Percentiles rank a stretch among this genome's conserved stretches.
phyloP scores from a whole-genome alignment of 1,140 invertebrate species.

The Nasonia vitripennis region DNA sequence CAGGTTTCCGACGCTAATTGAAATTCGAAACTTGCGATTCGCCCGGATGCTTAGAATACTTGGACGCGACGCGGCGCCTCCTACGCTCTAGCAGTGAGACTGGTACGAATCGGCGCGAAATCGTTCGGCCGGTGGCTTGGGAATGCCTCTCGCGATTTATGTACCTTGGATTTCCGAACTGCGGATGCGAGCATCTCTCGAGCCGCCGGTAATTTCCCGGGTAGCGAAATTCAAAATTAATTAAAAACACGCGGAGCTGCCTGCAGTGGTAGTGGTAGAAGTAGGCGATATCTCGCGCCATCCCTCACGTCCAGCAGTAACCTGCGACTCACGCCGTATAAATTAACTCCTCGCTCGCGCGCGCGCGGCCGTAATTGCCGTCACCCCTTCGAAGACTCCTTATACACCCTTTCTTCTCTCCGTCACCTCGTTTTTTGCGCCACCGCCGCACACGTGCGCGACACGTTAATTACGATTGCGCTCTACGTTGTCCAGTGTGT shows the following conservation, averaged over 20 bases:
- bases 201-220: neutral
- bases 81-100: neutral
- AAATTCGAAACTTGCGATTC: slow-evolving; percentile 52
- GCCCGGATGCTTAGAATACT: slow-evolving; percentile 32
- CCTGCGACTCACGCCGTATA: neutral
- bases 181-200: too few relatives aligned
- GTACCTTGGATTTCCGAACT: neutral
- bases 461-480: slow-evolving; percentile 54
- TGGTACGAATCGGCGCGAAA: slow-evolving; percentile 6
- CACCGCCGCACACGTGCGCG: slow-evolving; percentile 38
- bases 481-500: neutral
- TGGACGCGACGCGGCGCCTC: neutral
- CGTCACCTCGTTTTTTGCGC: neutral
- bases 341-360: neutral
- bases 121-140: neutral
- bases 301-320: neutral
- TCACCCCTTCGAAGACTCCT: neutral
- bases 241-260: neutral
- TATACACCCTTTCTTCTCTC: neutral
- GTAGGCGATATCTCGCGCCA: neutral
- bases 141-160: neutral
- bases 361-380: neutral
- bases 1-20: slow-evolving; percentile 56
- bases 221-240: neutral
- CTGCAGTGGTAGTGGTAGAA: neutral